A percentile compares a stretch with the other conserved stretches of the same genome.
Evolutionary conservation across 2,888 invertebrate genomes (phyloP).

Genomic region (Unio pictorum): DNA sequence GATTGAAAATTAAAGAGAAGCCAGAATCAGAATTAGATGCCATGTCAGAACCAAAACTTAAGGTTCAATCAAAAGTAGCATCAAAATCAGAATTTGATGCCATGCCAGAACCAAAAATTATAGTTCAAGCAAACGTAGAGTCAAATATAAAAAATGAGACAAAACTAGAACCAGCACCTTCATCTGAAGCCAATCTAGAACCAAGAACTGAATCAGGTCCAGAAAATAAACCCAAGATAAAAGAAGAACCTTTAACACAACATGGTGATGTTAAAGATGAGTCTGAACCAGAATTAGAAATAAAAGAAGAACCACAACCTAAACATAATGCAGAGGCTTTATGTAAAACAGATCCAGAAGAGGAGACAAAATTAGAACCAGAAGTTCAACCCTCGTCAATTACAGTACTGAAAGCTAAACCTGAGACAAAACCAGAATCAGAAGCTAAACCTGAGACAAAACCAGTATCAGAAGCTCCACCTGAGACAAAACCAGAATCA

Average conservation of each 20-base stretch:
- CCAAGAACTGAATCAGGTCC: too few relatives aligned
- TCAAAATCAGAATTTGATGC: too few relatives aligned
- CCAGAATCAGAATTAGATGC: too few relatives aligned
- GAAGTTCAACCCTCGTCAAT: background rate
- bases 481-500: background rate
- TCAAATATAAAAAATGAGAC: background rate
- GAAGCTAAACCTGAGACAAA: background rate
- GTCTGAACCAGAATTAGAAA: background rate
- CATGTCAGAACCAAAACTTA: too few relatives aligned
- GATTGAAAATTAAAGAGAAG: too few relatives aligned
- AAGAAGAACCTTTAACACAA: constrained; percentile 4
- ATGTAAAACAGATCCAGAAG: constrained; percentile 1
- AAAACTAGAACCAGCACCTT: background rate
- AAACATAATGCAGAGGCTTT: background rate
- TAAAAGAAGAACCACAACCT: background rate
- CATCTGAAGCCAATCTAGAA: background rate
- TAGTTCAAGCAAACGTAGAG: background rate
- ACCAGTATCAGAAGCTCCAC: background rate
- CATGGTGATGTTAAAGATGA: background rate
- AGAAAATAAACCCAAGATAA: background rate
- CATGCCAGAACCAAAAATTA: too few relatives aligned
- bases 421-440: background rate
- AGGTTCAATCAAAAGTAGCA: too few relatives aligned
- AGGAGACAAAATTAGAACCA: background rate
- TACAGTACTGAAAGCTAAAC: background rate